These are phyloP conservation scores for Sarcophaga rosellei DNA, from an alignment of 2,888 invertebrate genomes.

Conservation along the genomic window DNA sequence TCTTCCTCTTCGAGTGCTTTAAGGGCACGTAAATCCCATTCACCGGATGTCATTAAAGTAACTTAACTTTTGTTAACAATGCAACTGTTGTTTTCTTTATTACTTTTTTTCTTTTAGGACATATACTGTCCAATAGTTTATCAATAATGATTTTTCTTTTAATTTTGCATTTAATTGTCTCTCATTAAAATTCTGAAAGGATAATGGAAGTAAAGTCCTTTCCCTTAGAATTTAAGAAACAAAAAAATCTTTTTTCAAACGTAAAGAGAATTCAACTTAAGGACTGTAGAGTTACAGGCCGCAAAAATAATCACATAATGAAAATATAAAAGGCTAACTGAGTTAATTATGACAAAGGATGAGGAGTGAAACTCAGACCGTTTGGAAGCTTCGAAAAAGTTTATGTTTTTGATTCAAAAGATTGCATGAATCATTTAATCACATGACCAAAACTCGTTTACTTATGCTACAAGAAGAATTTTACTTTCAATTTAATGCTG, in stretches of 20 bases:
- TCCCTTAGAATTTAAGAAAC: not conserved
- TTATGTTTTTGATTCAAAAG: not conserved
- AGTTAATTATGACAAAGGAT: too few relatives aligned
- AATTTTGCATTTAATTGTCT: not conserved
- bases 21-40: slow-evolving; percentile 81
- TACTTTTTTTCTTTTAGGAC: not conserved
- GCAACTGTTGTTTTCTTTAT: not conserved
- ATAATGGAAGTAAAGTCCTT: too few relatives aligned
- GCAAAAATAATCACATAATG: too few relatives aligned
- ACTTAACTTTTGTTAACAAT: not conserved
- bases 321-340: too few relatives aligned
- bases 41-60: slow-evolving; percentile 80
- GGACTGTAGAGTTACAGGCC: too few relatives aligned
- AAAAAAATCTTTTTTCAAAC: not conserved
- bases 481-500: too few relatives aligned
- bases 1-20: slow-evolving; percentile 81
- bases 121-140: not conserved
- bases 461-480: too few relatives aligned
- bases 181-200: not conserved
- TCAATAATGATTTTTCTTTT: not conserved
- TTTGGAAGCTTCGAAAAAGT: too few relatives aligned
- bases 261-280: too few relatives aligned
- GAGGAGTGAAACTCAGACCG: too few relatives aligned
- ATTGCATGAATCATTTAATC: not conserved
- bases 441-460: too few relatives aligned